Conservation (phyloP, 2,113 vertebrate genomes). For the Osmerus eperlanus region DNA sequence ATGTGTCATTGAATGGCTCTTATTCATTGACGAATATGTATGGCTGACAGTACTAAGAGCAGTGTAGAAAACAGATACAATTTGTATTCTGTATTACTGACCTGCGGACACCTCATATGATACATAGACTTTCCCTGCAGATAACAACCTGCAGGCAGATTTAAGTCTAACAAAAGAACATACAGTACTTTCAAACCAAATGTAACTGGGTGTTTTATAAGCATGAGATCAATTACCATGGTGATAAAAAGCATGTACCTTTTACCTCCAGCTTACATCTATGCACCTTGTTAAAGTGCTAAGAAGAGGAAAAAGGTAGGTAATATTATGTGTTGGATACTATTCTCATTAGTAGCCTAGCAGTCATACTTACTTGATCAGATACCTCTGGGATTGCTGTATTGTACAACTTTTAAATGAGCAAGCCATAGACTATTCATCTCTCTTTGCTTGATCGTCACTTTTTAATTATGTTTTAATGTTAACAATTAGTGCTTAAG, state of each 20-base stretch:
- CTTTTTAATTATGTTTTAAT: conserved; percentile 79
- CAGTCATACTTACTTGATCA: conserved; percentile 25
- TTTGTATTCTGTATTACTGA: too few relatives aligned
- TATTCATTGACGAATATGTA: too few relatives aligned
- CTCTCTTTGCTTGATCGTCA: conserved; percentile 67
- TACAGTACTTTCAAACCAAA: background rate
- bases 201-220: background rate
- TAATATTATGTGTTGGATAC: conserved; percentile 2
- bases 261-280: background rate
- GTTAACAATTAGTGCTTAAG: conserved; percentile 73
- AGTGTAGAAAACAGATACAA: too few relatives aligned
- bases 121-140: too few relatives aligned
- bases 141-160: too few relatives aligned
- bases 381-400: conserved; percentile 48
- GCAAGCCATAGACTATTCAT: conserved; percentile 44
- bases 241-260: background rate
- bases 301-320: background rate
- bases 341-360: conserved; percentile 54
- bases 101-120: too few relatives aligned
- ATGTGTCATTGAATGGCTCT: conserved; percentile 69
- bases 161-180: background rate
- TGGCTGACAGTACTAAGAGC: too few relatives aligned
- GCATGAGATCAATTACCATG: background rate
- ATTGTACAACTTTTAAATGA: conserved; percentile 60
- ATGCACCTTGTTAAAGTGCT: background rate